phyloP scores from a whole-genome alignment of 1,140 invertebrate genomes.

The Odontomachus brunneus region DNA sequence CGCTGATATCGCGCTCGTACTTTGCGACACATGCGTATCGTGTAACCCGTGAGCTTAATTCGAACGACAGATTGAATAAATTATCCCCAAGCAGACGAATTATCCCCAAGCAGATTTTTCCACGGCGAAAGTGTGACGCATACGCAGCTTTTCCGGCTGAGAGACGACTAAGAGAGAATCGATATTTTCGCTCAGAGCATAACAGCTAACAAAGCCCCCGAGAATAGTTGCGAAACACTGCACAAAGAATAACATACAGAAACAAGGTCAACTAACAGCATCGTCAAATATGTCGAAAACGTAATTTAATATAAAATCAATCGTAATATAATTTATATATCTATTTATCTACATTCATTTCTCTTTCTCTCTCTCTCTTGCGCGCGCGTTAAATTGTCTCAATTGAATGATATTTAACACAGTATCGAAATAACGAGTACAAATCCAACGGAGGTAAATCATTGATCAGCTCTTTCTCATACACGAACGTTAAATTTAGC shows the following conservation, averaged over 20 bases:
- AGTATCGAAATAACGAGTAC: background rate
- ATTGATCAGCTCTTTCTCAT: background rate
- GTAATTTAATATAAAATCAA: constrained; percentile 12
- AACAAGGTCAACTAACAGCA: background rate
- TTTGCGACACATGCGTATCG: background rate
- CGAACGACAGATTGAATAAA: no score
- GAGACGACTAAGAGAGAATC: no score
- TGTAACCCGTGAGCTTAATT: no score
- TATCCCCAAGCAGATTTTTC: no score
- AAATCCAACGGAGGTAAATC: background rate
- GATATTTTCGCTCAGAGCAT: no score
- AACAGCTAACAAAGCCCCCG: no score
- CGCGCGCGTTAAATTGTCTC: background rate
- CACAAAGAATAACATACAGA: background rate
- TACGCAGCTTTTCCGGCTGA: no score
- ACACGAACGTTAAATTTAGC: background rate
- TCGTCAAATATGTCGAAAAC: background rate
- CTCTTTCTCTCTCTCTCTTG: no score
- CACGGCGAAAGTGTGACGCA: no score
- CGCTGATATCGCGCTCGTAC: background rate
- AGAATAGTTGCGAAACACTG: no score
- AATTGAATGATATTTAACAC: background rate
- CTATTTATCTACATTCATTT: background rate
- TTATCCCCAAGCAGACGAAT: no score
- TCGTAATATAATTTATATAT: background rate